Percentiles rank a stretch among this genome's conserved stretches.
Conservation (phyloP, 1,140 invertebrate genomes). For the Maconellicoccus hirsutus region DNA sequence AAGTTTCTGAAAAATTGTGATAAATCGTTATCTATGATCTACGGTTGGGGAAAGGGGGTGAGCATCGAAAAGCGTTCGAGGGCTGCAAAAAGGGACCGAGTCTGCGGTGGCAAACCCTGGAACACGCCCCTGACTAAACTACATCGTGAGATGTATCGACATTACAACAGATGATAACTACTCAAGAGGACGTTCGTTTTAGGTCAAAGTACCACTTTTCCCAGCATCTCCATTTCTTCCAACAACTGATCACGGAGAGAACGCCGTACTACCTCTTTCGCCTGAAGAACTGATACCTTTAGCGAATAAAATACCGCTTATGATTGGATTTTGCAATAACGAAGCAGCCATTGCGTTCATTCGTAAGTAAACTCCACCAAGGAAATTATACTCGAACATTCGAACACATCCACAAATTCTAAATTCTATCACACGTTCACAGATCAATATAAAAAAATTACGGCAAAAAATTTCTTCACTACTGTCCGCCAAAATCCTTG, state of each 20-base stretch:
- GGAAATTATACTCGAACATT: too few relatives aligned
- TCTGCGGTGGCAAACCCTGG: too few relatives aligned
- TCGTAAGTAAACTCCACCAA: neutral
- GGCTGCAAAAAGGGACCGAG: too few relatives aligned
- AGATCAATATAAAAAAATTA: neutral
- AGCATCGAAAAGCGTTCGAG: too few relatives aligned
- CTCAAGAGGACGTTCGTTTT: neutral
- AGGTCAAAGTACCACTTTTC: neutral
- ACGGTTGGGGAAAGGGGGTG: too few relatives aligned
- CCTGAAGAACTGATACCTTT: neutral
- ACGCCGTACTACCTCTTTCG: neutral
- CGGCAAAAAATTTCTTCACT: neutral
- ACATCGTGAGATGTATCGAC: too few relatives aligned
- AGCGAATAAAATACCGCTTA: neutral
- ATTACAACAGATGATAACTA: too few relatives aligned
- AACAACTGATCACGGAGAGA: neutral
- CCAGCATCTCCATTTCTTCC: neutral
- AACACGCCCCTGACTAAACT: too few relatives aligned
- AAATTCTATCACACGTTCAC: neutral
- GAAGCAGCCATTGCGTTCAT: neutral
- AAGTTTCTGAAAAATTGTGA: too few relatives aligned
- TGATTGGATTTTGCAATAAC: neutral
- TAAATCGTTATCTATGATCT: too few relatives aligned
- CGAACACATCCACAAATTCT: too few relatives aligned
- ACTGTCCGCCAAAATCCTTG: neutral